Base-by-base conservation (phyloP, 2,888 invertebrate species). In the Dryobotodes eremita region DNA sequence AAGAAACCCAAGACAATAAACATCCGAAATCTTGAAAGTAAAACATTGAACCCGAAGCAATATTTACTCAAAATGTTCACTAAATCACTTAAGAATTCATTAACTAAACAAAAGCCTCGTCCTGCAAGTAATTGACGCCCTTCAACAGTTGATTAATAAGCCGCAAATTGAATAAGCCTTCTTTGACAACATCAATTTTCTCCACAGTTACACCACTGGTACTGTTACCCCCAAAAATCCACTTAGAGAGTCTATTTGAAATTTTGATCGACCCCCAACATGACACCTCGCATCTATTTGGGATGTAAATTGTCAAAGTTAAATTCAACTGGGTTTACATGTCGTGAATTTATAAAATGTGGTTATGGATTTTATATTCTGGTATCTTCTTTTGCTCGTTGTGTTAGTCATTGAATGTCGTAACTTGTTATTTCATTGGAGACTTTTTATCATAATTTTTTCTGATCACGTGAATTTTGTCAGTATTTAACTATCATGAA, bases 141-240 rank as follows among this genome's bases (percentile, higher is more conserved):
- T 89, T 70, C 70, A 59, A 82, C 86, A 71, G 90, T 94, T 95
- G 96, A 96, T 96, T 96, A 96, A 96, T 96, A 95, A 94, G 93
- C 95, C 94, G 85, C 93, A 96, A 96, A 96, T 96, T 95, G 95
- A 94, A 95, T 95, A 87, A 94, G 90, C 92, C 92, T 94, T 92
- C 94, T 96, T 96, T 96, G 97, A 96, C 96, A 96, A 95, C 95
- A 90, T 96, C 96, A 96, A 96, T 97, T 96, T 96, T 95, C 94
- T 92, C 93, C 90, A 82, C 96, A 93, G 92, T 96, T 95, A 94
- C 92, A 89, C 80, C 80, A 90, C 92, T 88, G 90, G 90, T 91
- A 90, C 92, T 88, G 90, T 89, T 91, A 90, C 93, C 95, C 96
- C 95, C 92, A 95, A 96, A 96, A 96, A 96, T 96, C 93, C 95